These are phyloP conservation scores for Centroberyx gerrardi DNA, from an alignment of 2,797 vertebrate genomes.

Conservation along the genomic window DNA sequence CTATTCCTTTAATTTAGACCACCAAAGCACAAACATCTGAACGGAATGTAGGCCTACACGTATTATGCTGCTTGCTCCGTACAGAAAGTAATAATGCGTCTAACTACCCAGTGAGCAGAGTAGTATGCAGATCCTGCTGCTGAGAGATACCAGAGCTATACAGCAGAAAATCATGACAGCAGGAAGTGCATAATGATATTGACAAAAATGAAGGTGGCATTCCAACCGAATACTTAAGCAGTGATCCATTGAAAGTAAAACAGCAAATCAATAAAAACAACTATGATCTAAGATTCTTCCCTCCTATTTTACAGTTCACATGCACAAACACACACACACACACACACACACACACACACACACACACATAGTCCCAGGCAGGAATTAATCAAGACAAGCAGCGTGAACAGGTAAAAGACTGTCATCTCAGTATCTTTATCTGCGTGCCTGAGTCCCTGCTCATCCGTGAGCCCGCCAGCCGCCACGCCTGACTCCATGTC, in stretches of 20 bases:
- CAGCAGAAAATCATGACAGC: constrained; percentile 29
- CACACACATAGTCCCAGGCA: constrained; percentile 29
- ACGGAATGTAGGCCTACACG: background rate
- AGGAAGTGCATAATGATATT: constrained; percentile 25
- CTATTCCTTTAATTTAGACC: background rate
- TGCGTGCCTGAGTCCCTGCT: constrained; percentile 24
- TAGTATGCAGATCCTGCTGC: background rate
- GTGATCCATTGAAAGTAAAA: constrained; percentile 37
- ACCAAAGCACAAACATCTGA: constrained; percentile 7
- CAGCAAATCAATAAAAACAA: constrained; percentile 55
- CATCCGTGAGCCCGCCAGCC: constrained; percentile 32
- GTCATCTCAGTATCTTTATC: constrained; percentile 8
- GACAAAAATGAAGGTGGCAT: constrained; percentile 32
- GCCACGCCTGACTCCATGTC: constrained; percentile 49
- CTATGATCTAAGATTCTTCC: constrained; percentile 52
- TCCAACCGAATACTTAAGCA: constrained; percentile 44
- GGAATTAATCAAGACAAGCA: constrained; percentile 49
- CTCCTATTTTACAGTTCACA: constrained; percentile 8
- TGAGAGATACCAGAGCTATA: background rate
- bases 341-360: constrained; percentile 26
- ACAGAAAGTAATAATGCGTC: background rate
- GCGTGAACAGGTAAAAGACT: constrained; percentile 37
- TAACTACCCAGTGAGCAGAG: background rate
- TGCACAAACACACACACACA: constrained; percentile 25
- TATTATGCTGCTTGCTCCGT: background rate